These are phyloP conservation scores for Micrasema longulum DNA, from an alignment of 1,140 invertebrate genomes.

Conservation along the genomic window DNA sequence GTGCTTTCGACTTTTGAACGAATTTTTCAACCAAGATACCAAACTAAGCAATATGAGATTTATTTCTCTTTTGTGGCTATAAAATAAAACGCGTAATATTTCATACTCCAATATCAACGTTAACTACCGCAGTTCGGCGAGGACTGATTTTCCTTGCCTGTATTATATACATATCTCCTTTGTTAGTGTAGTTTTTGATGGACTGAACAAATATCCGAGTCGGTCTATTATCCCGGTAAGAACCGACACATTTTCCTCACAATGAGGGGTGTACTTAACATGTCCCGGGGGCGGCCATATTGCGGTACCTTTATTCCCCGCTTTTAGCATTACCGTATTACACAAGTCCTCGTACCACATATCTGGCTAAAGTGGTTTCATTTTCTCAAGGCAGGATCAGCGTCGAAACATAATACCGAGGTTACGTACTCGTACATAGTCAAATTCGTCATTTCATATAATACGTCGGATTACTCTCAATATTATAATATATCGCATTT, in stretches of 20 bases:
- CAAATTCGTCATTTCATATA: conserved; percentile 5
- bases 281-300: not conserved
- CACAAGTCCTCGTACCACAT: not conserved
- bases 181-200: not conserved
- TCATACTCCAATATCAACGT: no score
- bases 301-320: conserved; percentile 4
- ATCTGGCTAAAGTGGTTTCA: conserved; percentile 18
- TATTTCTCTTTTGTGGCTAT: no score
- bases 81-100: no score
- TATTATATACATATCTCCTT: no score
- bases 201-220: conserved; percentile 13
- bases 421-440: not conserved
- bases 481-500: no score
- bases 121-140: no score
- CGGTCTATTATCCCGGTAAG: conserved; percentile 17
- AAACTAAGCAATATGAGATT: no score
- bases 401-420: not conserved
- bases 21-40: no score
- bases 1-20: no score
- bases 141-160: no score
- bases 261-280: conserved; percentile 9
- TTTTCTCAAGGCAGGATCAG: conserved; percentile 9
- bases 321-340: conserved; percentile 25
- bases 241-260: conserved; percentile 1
- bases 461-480: not conserved